Percentiles rank a stretch among this genome's conserved stretches.
Evolutionary conservation across 2,797 vertebrate species (phyloP).

Genomic region (Eulemur coronatus): DNA sequence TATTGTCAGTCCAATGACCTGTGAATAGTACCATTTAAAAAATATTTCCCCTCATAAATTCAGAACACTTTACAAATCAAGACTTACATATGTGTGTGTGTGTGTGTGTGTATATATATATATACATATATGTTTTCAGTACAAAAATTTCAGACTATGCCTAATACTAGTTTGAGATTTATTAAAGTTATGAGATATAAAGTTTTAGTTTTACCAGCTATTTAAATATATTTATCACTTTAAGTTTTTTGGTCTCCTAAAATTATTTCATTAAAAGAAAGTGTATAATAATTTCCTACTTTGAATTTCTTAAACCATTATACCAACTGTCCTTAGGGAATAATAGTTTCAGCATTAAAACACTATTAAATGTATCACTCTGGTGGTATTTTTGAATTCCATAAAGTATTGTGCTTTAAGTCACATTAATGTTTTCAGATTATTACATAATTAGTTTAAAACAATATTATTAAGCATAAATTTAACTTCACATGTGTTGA

Average conservation of each 20-base stretch:
- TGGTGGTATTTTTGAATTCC: not conserved
- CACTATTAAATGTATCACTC: not conserved
- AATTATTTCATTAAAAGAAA: conserved; percentile 30
- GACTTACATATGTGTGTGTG: not conserved
- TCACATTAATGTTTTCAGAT: not conserved
- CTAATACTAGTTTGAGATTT: conserved; percentile 30
- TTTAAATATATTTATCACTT: not conserved
- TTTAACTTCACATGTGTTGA: not conserved
- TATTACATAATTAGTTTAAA: conserved; percentile 34
- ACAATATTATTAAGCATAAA: conserved; percentile 22
- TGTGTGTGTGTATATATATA: not conserved
- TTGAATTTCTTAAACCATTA: conserved; percentile 52
- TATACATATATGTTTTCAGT: not conserved
- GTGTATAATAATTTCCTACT: conserved; percentile 5
- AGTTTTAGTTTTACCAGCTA: conserved; percentile 30
- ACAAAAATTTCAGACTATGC: conserved; percentile 2
- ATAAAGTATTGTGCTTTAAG: not conserved
- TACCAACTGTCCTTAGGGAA: not conserved
- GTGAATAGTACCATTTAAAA: conserved; percentile 19
- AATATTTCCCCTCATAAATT: conserved; percentile 7
- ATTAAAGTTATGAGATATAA: not conserved
- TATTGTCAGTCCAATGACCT: not conserved
- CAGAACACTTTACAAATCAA: conserved; percentile 40
- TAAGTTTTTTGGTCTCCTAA: conserved; percentile 4
- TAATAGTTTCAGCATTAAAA: conserved; percentile 36